These are phyloP conservation scores for Protobothrops flavoviridis DNA, from an alignment of 2,113 vertebrate species.

Conservation along the genomic window DNA sequence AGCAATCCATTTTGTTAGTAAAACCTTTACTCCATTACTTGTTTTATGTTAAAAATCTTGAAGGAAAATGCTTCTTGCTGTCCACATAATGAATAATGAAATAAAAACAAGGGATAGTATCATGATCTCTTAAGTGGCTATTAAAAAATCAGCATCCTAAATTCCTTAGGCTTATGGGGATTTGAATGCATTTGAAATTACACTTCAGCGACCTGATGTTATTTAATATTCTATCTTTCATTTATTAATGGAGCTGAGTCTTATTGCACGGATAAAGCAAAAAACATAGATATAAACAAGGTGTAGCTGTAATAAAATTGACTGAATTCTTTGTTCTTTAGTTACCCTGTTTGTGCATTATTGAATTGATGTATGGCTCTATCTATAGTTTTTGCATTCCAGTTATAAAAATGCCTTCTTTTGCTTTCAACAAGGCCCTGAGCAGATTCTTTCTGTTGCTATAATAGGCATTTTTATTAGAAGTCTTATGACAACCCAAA, in stretches of 20 bases:
- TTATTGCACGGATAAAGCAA: conserved; percentile 12
- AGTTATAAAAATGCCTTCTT: conserved; percentile 1
- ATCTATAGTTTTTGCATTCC: conserved; percentile 26
- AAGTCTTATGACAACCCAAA: conserved; percentile 43
- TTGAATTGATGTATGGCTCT: not conserved
- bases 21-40: conserved; percentile 13
- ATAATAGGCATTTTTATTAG: not conserved
- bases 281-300: conserved; percentile 11
- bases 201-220: conserved; percentile 27
- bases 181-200: conserved; percentile 35
- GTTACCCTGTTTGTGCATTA: not conserved
- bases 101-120: conserved; percentile 12
- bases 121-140: conserved; percentile 23
- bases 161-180: conserved; percentile 37
- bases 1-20: conserved; percentile 2
- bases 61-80: conserved; percentile 15
- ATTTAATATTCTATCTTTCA: conserved; percentile 33
- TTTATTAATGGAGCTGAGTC: conserved; percentile 1
- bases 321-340: not conserved
- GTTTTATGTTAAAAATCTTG: conserved; percentile 28
- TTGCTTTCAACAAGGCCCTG: conserved; percentile 15
- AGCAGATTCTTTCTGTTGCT: conserved; percentile 56
- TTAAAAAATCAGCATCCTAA: conserved; percentile 28
- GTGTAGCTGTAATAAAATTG: not conserved
- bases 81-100: conserved; percentile 9